Evolutionary conservation across 2,888 invertebrate species (phyloP).

Genomic region (Diploptera punctata): DNA sequence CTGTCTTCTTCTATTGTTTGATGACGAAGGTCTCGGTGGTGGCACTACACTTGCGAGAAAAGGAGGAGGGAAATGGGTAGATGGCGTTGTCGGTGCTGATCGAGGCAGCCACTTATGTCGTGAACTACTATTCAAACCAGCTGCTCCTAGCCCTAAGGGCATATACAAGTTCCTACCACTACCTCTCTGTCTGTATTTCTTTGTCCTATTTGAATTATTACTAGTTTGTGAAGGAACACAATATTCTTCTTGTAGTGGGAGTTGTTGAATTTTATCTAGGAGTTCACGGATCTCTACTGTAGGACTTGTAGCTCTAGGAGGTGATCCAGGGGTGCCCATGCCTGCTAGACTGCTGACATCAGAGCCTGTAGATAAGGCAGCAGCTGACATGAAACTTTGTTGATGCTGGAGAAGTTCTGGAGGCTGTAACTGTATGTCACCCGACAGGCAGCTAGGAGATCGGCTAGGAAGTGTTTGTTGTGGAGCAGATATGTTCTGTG

Average conservation of each 20-base stretch:
- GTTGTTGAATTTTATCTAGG: slow-evolving; percentile 73
- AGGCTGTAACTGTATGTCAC: slow-evolving; percentile 46
- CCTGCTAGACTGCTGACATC: slow-evolving; percentile 74
- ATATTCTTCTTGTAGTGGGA: slow-evolving; percentile 51
- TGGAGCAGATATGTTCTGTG: slow-evolving; percentile 18
- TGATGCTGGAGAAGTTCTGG: slow-evolving; percentile 9
- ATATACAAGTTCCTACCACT: slow-evolving; percentile 17
- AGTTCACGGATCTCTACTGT: slow-evolving; percentile 77
- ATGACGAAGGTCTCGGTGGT: slow-evolving; percentile 61
- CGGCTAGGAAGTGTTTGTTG: slow-evolving; percentile 22
- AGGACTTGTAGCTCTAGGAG: slow-evolving; percentile 83
- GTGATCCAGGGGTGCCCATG: slow-evolving; percentile 72
- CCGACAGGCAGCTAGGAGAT: slow-evolving; percentile 23
- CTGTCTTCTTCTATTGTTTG: slow-evolving; percentile 49
- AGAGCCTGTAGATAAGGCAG: slow-evolving; percentile 60
- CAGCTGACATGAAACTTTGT: slow-evolving; percentile 36
- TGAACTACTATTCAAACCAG: neutral
- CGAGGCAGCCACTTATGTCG: slow-evolving; percentile 65
- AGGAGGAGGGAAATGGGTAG: slow-evolving; percentile 70
- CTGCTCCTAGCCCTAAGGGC: slow-evolving; percentile 21
- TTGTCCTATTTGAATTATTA: neutral
- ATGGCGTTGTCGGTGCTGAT: slow-evolving; percentile 83
- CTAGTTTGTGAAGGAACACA: neutral
- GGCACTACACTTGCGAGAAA: slow-evolving; percentile 29
- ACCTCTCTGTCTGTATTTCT: slow-evolving; percentile 8